A percentile compares a stretch with the other conserved stretches of the same genome.
phyloP scores from a whole-genome alignment of 2,888 invertebrate species.

The Ischnura elegans region DNA sequence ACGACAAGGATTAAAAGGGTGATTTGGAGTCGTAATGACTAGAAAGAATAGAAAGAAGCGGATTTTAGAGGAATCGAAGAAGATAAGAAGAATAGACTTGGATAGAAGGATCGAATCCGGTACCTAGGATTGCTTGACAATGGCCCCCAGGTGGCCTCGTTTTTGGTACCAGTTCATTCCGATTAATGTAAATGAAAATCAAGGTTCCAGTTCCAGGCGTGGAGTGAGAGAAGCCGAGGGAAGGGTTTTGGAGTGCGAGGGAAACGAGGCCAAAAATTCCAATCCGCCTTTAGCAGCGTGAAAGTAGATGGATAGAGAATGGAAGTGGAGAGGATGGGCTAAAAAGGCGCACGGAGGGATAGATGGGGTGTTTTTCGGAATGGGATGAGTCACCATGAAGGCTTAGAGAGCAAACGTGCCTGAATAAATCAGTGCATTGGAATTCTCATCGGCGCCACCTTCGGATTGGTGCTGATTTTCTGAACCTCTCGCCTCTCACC shows the following conservation, averaged over 20 bases:
- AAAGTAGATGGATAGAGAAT: constrained; percentile 4
- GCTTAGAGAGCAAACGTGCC: neutral
- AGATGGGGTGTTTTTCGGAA: neutral
- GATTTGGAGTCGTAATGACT: neutral
- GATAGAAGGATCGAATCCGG: neutral
- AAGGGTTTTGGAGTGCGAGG: neutral
- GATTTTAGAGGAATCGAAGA: neutral
- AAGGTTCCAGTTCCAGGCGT: constrained; percentile 56
- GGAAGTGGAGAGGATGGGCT: neutral
- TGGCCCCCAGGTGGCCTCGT: constrained; percentile 31
- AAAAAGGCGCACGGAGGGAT: neutral
- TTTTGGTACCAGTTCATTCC: constrained; percentile 44
- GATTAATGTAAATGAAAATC: constrained; percentile 67
- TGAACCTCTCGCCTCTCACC: neutral
- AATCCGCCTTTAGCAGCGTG: constrained; percentile 45
- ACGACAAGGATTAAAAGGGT: neutral
- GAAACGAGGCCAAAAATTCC: constrained; percentile 56
- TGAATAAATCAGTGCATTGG: constrained; percentile 66
- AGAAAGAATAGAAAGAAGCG: neutral
- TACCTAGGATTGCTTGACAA: constrained; percentile 42
- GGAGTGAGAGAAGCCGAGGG: neutral
- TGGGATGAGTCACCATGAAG: constrained; percentile 41
- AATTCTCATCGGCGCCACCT: constrained; percentile 14
- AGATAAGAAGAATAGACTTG: neutral
- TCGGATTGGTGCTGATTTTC: constrained; percentile 40